Evolutionary conservation across 2,888 invertebrate species (phyloP), one percentile per base, ranked within the genome.

Genomic region (Keiferia lycopersicella): DNA sequence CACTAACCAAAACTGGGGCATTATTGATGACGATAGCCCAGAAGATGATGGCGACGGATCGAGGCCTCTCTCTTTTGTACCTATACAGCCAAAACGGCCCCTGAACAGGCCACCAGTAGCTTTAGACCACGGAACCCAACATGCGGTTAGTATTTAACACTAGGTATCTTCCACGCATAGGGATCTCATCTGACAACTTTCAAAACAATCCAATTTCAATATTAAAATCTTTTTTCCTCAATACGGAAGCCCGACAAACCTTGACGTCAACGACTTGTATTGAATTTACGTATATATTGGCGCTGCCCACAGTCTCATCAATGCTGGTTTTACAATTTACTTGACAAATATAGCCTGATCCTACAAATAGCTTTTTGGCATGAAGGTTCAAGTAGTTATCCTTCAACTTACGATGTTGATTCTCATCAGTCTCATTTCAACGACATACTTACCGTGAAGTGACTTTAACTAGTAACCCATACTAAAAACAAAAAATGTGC

Each of bases 31-130:
- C 0, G 69, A 73, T 0, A 70, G 70, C 1, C 68, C 68, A 16
- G 69, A 74, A 58, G 65, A 71, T 41, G 70, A 83, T 6, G 68
- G 65, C 8, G 80, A 82, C 62, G 82, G 81, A n/a, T 67, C 78
- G 2, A 81, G 90, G 67, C 88, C 88, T 6, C 83, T 91, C 45
- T 84, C 85, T 1, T 87, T 87, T 60, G 73, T 71, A 14, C 76
- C 81, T 10, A 73, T 82, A n/a, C 65, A 64, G 22, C 73, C 82
- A 1, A 67, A 73, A 34, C 66, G 61, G n/a, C 73, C 77, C 18
- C 61, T 71, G 39, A 68, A 68, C 38, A 70, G 75, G 63, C 75
- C 77, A 3, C 67, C 71, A 3, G 78, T 80, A 14, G 70, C 74
- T n/a, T 77, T 83, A 0, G 82, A 83, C 18, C 82, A 82, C 61